Percentiles rank a stretch among this genome's conserved stretches.
These are phyloP conservation scores for Timema podura DNA, from an alignment of 2,888 invertebrate genomes.

Conservation along the genomic window DNA sequence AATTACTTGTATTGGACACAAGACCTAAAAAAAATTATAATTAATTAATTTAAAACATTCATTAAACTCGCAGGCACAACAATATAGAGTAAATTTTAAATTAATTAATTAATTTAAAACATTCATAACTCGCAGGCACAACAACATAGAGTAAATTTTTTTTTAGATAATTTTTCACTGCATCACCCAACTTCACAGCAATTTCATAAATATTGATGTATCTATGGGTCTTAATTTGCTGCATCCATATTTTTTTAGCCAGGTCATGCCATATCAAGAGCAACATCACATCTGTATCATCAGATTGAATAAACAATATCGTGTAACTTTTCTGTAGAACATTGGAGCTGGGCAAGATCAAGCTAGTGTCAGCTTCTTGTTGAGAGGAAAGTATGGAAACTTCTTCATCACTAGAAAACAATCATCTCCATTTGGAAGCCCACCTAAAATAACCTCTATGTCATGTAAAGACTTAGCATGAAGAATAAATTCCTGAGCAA, in stretches of 20 bases:
- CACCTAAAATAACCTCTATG: background rate
- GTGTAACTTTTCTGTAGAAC: conserved; percentile 5
- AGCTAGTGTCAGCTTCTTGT: background rate
- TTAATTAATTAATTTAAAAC: too few relatives aligned
- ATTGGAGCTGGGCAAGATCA: background rate
- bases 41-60: too few relatives aligned
- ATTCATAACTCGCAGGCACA: too few relatives aligned
- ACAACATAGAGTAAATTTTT: too few relatives aligned
- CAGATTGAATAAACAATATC: background rate
- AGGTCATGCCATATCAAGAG: background rate
- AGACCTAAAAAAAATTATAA: too few relatives aligned
- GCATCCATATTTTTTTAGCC: background rate
- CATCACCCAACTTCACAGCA: conserved; percentile 5
- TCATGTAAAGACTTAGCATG: conserved; percentile 9
- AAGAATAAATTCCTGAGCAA: background rate
- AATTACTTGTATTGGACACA: too few relatives aligned
- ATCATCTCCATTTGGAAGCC: background rate
- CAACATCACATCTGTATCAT: conserved; percentile 3
- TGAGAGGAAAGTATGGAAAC: background rate
- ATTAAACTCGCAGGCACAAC: too few relatives aligned
- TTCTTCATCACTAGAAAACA: conserved; percentile 1
- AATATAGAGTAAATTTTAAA: too few relatives aligned
- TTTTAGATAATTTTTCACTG: background rate
- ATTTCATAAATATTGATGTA: conserved; percentile 9
- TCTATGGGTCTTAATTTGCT: background rate